Percentiles rank a stretch among this genome's conserved stretches.
Evolutionary conservation across 2,797 vertebrate genomes (phyloP).

Genomic region (Coendou prehensilis): DNA sequence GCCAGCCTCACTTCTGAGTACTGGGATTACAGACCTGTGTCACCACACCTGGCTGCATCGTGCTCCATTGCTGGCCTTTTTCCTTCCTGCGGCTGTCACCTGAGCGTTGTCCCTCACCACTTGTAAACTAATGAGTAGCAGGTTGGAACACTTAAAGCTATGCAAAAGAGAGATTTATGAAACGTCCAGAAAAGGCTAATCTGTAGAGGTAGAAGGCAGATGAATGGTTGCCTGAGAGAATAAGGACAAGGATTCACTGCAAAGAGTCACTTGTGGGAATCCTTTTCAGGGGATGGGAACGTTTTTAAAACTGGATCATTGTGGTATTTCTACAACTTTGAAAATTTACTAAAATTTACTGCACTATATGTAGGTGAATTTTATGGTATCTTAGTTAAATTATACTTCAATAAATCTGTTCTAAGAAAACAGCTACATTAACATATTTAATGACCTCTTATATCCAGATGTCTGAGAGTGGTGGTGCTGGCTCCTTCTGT

Average conservation of each 20-base stretch:
- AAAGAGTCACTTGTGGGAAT: background rate
- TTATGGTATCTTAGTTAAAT: background rate
- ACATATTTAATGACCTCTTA: background rate
- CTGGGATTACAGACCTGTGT: background rate
- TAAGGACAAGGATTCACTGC: background rate
- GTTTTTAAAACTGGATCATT: background rate
- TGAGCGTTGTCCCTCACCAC: background rate
- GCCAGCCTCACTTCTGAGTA: background rate
- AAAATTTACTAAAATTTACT: background rate
- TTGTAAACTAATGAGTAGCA: background rate
- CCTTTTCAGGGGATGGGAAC: background rate
- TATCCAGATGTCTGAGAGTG: background rate
- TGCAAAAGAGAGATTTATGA: background rate
- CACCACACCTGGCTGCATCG: background rate
- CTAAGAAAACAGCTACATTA: background rate
- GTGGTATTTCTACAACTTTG: background rate
- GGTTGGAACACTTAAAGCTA: background rate
- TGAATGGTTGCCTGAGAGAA: background rate
- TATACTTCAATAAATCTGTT: background rate
- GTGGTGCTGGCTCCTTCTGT: background rate
- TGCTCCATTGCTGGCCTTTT: background rate
- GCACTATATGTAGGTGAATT: background rate
- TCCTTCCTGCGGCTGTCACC: background rate
- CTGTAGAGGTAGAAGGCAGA: background rate
- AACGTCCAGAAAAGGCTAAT: slow-evolving; percentile 26